Evolutionary conservation across 2,888 invertebrate genomes (phyloP).

Genomic region (Coelogynopora nodosa): DNA sequence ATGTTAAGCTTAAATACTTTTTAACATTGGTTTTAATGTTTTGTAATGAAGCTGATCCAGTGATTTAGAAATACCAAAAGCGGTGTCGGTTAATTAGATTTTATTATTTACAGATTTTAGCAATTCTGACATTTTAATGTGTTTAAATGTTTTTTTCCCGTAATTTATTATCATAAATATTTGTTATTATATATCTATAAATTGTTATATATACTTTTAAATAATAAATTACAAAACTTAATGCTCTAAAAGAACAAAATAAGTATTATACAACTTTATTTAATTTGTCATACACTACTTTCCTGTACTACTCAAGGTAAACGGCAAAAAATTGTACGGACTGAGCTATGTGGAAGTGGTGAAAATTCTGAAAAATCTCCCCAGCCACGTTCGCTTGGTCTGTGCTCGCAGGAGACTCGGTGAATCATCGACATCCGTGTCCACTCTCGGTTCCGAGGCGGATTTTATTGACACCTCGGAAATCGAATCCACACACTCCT

Average conservation of each 20-base stretch:
- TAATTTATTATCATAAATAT: not conserved
- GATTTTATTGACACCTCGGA: not conserved
- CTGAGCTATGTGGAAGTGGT: slow-evolving; percentile 92
- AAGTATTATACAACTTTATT: not conserved
- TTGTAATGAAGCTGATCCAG: too few species aligned
- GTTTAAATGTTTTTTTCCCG: not conserved
- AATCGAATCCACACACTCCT: not conserved
- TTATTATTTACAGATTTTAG: too few species aligned
- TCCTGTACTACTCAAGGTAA: slow-evolving; percentile 68
- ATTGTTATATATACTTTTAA: not conserved
- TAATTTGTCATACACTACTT: not conserved
- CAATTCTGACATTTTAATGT: not conserved
- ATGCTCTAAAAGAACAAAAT: not conserved
- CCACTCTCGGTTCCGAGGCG: not conserved
- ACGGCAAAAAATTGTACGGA: slow-evolving; percentile 80
- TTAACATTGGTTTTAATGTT: too few species aligned
- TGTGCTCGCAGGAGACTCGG: slow-evolving; percentile 68
- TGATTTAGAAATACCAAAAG: too few species aligned
- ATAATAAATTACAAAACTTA: not conserved
- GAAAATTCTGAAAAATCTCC: slow-evolving; percentile 82
- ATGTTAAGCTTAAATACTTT: too few species aligned
- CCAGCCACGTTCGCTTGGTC: slow-evolving; percentile 82
- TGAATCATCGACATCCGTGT: not conserved
- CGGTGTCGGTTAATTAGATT: too few species aligned
- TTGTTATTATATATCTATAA: not conserved